Base-by-base conservation (phyloP, 2,888 invertebrate species). In the Anodontia alba region DNA sequence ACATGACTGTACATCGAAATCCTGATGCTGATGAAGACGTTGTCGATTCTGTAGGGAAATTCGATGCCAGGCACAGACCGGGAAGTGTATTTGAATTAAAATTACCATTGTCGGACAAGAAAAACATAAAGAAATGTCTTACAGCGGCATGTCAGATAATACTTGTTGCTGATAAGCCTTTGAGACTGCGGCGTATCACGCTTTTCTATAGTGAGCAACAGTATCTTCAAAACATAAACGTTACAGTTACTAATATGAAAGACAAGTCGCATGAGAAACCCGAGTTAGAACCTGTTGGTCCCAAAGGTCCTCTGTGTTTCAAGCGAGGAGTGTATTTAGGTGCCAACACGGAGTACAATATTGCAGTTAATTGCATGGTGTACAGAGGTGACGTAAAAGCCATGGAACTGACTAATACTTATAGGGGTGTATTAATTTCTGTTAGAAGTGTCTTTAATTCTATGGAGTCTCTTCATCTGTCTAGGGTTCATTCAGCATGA, bases 51-150 rank as follows among this genome's bases (percentile, higher is more conserved):
- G 73, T 85, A 3, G 84, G 84, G n/a, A 85, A 80, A 67, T 85
- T 82, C 71, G 84, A 82, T 43, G 84, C 84, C n/a, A 62, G 73
- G 62, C 81, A 81, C 68, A 77, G 84, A 33, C 81, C 84, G 0
- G 84, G 84, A 33, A 85, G 84, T 42, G 76, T 85, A 26, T 85
- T 85, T 72, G 84, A 85, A 73, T 42, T 85, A 17, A 81, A 82
- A 49, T 42, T 85, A 29, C 81, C 81, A 2, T 38, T 80, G 10
- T 85, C 84, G 26, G 73, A 67, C 29, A 42, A 74, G 20, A 76
- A 81, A 8, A 85, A 85, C 62, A 75, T 82, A 0, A 85, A 82
- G 57, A 81, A 78, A 15, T 85, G 84, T 43, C 67, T 85, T 36
- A 85, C 80, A 5, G 84, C 76, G 1, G 84, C 84, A 15, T 66